Conservation (phyloP, 2,888 invertebrate species). For the Drosophila bunnanda region DNA sequence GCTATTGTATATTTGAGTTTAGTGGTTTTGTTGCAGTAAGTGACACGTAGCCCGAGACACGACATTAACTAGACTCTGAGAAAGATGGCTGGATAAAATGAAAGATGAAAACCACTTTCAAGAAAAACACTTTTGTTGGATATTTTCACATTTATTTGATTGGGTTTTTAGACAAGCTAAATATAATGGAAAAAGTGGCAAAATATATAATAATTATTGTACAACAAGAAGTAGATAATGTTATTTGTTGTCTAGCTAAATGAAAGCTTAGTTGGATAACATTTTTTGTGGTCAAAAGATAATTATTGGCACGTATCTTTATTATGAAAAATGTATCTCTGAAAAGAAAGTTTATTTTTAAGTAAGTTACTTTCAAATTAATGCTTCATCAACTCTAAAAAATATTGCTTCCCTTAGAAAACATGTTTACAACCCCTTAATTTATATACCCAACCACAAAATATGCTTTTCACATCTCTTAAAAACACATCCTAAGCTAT, state of each 20-base stretch:
- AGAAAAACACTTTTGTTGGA: slow-evolving; percentile 3
- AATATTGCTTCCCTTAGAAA: background rate
- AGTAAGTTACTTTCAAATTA: no score
- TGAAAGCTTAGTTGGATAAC: background rate
- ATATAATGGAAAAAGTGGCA: background rate
- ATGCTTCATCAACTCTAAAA: background rate
- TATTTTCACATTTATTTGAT: slow-evolving; percentile 4
- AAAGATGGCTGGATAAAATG: slow-evolving; percentile 4
- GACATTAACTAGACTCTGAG: slow-evolving; percentile 56
- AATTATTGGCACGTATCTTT: background rate
- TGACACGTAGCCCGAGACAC: slow-evolving; percentile 58
- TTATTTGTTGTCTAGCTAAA: background rate
- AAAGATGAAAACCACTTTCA: background rate
- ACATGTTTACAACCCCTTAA: background rate
- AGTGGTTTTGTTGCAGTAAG: slow-evolving; percentile 36
- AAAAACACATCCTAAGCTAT: slow-evolving; percentile 38
- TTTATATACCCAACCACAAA: slow-evolving; percentile 1
- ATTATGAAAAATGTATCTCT: background rate
- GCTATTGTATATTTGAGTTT: slow-evolving; percentile 37
- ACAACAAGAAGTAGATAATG: background rate
- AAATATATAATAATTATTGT: background rate
- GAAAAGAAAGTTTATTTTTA: background rate
- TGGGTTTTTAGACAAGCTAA: background rate
- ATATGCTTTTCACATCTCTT: slow-evolving; percentile 11
- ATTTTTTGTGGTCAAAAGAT: background rate